A percentile compares a stretch with the other conserved stretches of the same genome.
Evolutionary conservation across 2,797 vertebrate genomes (phyloP).

Genomic region (Xenentodon cancila): DNA sequence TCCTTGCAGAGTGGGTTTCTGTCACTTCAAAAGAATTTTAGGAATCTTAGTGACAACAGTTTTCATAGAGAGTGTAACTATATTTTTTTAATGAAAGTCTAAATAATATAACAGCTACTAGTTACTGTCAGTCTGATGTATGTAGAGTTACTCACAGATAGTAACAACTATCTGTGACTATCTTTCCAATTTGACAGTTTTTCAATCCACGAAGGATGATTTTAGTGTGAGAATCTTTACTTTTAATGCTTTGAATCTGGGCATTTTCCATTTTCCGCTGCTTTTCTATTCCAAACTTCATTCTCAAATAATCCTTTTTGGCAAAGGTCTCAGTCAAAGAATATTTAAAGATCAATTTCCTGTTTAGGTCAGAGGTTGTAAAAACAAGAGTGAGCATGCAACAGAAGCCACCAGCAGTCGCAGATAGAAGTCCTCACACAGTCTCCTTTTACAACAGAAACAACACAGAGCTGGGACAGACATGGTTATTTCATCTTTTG

Average conservation of each 20-base stretch:
- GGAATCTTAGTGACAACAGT: conserved; percentile 3
- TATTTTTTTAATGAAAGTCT: background rate
- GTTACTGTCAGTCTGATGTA: background rate
- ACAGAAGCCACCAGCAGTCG: too few species aligned
- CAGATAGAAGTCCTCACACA: too few species aligned
- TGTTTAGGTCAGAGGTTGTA: conserved; percentile 43
- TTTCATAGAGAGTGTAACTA: background rate
- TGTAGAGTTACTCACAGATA: background rate
- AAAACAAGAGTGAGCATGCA: conserved; percentile 16
- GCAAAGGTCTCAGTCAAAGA: conserved; percentile 1
- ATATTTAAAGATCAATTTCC: conserved; percentile 33
- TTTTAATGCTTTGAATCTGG: too few species aligned
- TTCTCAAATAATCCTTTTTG: conserved; percentile 1
- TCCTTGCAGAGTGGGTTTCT: conserved; percentile 4
- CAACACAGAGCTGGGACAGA: too few species aligned
- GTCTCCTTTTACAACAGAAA: too few species aligned
- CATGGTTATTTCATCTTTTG: too few species aligned
- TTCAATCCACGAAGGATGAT: background rate
- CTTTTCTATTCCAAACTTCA: background rate
- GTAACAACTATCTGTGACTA: background rate
- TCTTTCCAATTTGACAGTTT: too few species aligned
- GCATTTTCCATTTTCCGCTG: too few species aligned
- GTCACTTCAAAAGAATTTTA: conserved; percentile 33
- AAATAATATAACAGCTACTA: background rate
- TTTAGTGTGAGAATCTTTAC: background rate